These are phyloP conservation scores for Girardia tigrina DNA, from an alignment of 2,888 invertebrate genomes.

Conservation along the genomic window DNA sequence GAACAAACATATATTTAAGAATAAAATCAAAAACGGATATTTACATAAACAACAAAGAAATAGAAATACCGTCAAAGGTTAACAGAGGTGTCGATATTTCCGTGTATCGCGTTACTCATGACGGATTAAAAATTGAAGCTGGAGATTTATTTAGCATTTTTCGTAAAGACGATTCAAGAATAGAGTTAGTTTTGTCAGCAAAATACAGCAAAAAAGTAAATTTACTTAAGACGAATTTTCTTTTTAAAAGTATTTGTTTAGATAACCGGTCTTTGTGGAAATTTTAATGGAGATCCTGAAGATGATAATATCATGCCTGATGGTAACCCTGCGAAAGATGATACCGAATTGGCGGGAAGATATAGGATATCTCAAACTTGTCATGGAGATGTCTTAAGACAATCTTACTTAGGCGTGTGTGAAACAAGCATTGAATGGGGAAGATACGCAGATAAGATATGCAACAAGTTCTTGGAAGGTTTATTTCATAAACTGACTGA, in stretches of 20 bases:
- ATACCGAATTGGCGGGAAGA: background rate
- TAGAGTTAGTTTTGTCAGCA: conserved; percentile 5
- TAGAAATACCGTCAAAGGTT: conserved; percentile 38
- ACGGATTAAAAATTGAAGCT: conserved; percentile 8
- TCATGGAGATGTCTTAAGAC: conserved; percentile 1
- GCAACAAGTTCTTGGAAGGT: conserved; percentile 15
- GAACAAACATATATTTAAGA: background rate
- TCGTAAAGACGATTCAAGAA: background rate
- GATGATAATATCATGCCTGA: conserved; percentile 34
- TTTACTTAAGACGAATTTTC: background rate
- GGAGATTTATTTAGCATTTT: conserved; percentile 14
- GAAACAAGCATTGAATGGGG: background rate
- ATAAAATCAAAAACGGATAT: background rate
- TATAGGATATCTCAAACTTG: conserved; percentile 6
- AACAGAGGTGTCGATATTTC: background rate
- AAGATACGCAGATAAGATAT: background rate
- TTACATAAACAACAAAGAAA: conserved; percentile 17
- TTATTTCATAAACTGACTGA: background rate
- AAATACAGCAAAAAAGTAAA: conserved; percentile 23
- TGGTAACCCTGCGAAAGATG: background rate
- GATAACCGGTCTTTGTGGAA: conserved; percentile 38
- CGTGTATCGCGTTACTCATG: background rate
- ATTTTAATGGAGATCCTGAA: conserved; percentile 34
- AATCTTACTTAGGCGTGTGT: conserved; percentile 14
- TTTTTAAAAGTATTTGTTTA: background rate